phyloP scores from a whole-genome alignment of 2,888 invertebrate genomes.

The Leptothorax acervorum region DNA sequence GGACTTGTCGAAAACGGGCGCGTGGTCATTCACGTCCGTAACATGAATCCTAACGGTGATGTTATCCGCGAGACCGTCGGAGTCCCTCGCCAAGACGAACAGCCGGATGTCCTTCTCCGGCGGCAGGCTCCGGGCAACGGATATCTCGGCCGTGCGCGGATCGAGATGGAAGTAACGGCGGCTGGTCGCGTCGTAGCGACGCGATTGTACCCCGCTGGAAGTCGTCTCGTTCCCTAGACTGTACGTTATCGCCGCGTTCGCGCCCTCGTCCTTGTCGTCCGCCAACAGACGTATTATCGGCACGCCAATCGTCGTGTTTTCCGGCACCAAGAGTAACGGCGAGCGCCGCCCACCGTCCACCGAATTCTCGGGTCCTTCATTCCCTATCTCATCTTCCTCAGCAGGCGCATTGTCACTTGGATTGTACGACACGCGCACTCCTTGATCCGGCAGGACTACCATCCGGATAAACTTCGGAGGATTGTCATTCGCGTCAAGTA shows the following conservation, averaged over 20 bases:
- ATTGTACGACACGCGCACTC: slow-evolving; percentile 87
- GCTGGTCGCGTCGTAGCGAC: slow-evolving; percentile 63
- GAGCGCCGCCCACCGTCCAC: slow-evolving; percentile 79
- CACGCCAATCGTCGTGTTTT: slow-evolving; percentile 90
- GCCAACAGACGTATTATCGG: slow-evolving; percentile 90
- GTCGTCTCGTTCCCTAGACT: slow-evolving; percentile 82
- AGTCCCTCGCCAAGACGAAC: slow-evolving; percentile 92
- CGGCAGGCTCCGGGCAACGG: slow-evolving; percentile 90
- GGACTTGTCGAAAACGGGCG: slow-evolving; percentile 93
- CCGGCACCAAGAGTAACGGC: slow-evolving; percentile 90
- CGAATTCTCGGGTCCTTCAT: slow-evolving; percentile 21
- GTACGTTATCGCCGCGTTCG: slow-evolving; percentile 91
- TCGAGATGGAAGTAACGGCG: slow-evolving; percentile 92
- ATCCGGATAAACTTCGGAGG: slow-evolving; percentile 91
- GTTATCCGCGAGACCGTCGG: slow-evolving; percentile 90
- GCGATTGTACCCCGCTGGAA: slow-evolving; percentile 82
- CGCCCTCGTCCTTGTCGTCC: slow-evolving; percentile 90
- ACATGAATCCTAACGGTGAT: slow-evolving; percentile 91
- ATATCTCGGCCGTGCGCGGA: slow-evolving; percentile 91
- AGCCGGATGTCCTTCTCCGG: slow-evolving; percentile 92
- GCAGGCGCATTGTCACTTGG: slow-evolving; percentile 55
- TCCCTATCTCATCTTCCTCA: background rate
- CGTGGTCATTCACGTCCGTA: slow-evolving; percentile 93
- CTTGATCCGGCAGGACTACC: slow-evolving; percentile 90
- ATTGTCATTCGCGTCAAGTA: slow-evolving; percentile 95